A percentile compares a stretch with the other conserved stretches of the same genome.
phyloP scores from a whole-genome alignment of 2,113 vertebrate genomes.

The Dissostichus mawsoni region DNA sequence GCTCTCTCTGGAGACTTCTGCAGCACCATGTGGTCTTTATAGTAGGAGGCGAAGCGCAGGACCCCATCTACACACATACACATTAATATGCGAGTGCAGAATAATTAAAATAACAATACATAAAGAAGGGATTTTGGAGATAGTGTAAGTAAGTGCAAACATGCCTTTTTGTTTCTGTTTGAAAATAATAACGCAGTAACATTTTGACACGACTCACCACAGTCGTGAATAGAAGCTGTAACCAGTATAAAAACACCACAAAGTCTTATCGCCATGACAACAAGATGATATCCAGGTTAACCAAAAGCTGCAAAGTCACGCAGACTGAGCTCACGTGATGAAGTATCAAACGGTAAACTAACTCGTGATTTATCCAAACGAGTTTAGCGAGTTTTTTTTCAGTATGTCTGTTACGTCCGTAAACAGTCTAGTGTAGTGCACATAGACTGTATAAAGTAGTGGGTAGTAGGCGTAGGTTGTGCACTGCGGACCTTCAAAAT shows the following conservation, averaged over 20 bases:
- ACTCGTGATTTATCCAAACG: too few species aligned
- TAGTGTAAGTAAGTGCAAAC: background rate
- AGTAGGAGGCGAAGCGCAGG: conserved; percentile 90
- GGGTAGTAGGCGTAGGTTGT: too few species aligned
- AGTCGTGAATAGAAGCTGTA: background rate
- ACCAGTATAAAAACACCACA: conserved; percentile 1
- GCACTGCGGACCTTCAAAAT: conserved; percentile 32
- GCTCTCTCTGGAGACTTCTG: conserved; percentile 89
- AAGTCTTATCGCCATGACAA: conserved; percentile 21
- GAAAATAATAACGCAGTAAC: background rate
- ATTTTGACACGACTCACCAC: conserved; percentile 54
- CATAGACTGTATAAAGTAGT: too few species aligned
- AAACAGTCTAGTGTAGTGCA: too few species aligned
- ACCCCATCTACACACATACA: conserved; percentile 58
- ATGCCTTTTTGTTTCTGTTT: background rate
- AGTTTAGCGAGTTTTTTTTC: too few species aligned
- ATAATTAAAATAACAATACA: too few species aligned
- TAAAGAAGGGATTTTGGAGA: too few species aligned
- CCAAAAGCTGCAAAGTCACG: too few species aligned
- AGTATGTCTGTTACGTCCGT: too few species aligned
- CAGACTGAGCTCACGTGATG: too few species aligned
- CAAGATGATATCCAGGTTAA: background rate
- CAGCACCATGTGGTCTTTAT: conserved; percentile 90
- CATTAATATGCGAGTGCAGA: too few species aligned
- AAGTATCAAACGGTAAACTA: background rate